Evolutionary conservation across 2,888 invertebrate species (phyloP).

Genomic region (Drepanosiphum platanoidis): DNA sequence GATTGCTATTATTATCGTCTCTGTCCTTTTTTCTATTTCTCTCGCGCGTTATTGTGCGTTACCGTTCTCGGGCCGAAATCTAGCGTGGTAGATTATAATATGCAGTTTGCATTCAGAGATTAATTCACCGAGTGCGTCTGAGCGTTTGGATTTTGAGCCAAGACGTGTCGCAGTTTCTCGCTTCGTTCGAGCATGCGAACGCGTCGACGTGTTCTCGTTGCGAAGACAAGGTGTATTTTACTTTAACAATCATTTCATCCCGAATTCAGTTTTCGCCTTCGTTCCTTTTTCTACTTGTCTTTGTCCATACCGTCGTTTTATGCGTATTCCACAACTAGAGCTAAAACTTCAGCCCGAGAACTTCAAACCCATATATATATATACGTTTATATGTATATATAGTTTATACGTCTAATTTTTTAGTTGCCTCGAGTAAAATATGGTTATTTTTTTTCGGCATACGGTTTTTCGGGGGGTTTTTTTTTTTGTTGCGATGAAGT

Average conservation of each 20-base stretch:
- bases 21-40: background rate
- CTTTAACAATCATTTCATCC: background rate
- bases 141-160: background rate
- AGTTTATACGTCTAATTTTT: background rate
- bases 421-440: background rate
- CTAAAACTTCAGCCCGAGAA: background rate
- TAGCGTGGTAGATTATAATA: no score
- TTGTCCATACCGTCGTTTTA: background rate
- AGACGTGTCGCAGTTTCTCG: no score
- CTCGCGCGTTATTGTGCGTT: slow-evolving; percentile 1
- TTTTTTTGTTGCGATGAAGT: background rate
- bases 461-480: no score
- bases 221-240: no score
- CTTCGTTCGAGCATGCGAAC: background rate
- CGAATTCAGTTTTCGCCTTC: background rate
- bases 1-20: slow-evolving; percentile 7
- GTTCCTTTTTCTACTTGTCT: background rate
- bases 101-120: background rate
- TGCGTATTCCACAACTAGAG: background rate
- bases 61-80: background rate
- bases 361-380: background rate
- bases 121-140: background rate
- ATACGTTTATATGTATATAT: background rate
- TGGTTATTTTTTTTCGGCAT: background rate
- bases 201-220: background rate